Conservation (phyloP, 1,140 invertebrate species). For the Polyergus mexicanus region DNA sequence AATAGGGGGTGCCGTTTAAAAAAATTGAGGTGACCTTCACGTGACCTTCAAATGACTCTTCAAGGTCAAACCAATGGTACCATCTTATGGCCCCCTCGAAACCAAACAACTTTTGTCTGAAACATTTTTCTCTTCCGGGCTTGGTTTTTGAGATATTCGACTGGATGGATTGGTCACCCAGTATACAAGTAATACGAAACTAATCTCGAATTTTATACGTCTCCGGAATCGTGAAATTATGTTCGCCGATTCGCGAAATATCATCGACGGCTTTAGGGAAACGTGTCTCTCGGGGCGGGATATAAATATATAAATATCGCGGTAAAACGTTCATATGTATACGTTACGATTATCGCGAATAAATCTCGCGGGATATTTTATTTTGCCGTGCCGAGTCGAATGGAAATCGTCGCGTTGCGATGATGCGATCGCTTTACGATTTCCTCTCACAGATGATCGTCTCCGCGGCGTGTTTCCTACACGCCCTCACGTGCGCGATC, state of each 20-base stretch:
- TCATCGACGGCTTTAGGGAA: background rate
- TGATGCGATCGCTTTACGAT: constrained; percentile 73
- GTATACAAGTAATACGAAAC: background rate
- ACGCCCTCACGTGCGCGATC: constrained; percentile 70
- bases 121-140: too few relatives aligned
- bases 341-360: constrained; percentile 13
- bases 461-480: constrained; percentile 62
- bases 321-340: background rate
- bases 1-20: too few relatives aligned
- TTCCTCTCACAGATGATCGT: constrained; percentile 69
- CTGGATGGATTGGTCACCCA: too few relatives aligned
- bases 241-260: background rate
- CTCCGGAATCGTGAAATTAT: background rate
- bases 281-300: background rate
- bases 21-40: too few relatives aligned
- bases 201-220: background rate
- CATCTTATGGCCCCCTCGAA: too few relatives aligned
- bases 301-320: background rate
- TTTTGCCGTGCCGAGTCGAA: constrained; percentile 13
- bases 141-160: too few relatives aligned
- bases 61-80: too few relatives aligned
- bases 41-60: too few relatives aligned
- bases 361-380: constrained; percentile 8
- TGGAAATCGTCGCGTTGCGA: background rate
- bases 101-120: too few relatives aligned